These are phyloP conservation scores for Malurus melanocephalus DNA, from an alignment of 2,113 vertebrate genomes.

Conservation along the genomic window DNA sequence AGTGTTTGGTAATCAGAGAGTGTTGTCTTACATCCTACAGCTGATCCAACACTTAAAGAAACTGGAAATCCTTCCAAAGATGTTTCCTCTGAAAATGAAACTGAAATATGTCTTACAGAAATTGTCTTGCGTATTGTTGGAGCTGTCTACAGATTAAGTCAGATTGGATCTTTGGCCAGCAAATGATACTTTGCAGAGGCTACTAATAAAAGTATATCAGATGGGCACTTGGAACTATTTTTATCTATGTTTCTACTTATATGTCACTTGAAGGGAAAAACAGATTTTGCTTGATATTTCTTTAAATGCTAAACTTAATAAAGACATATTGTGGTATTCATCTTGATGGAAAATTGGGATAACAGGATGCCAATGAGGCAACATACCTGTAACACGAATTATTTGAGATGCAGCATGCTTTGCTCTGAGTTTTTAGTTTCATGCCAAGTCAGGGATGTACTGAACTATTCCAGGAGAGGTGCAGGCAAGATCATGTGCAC, in stretches of 20 bases:
- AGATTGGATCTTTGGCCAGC: not conserved
- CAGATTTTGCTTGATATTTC: not conserved
- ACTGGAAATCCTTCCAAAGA: constrained; percentile 31
- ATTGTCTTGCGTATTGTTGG: not conserved
- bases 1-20: not conserved
- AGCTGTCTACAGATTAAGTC: not conserved
- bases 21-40: not conserved
- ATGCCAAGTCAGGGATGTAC: not conserved
- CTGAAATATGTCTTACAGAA: not conserved
- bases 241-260: not conserved
- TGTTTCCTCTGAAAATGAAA: constrained; percentile 60
- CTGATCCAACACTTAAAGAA: constrained; percentile 5
- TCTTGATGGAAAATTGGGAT: not conserved
- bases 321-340: not conserved
- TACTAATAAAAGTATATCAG: not conserved
- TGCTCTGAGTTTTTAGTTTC: not conserved
- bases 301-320: not conserved
- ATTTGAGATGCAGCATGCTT: not conserved
- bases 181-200: not conserved
- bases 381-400: not conserved
- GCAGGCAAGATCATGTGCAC: not conserved
- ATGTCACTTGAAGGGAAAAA: not conserved
- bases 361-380: not conserved
- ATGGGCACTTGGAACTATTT: not conserved
- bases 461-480: not conserved